phyloP scores from a whole-genome alignment of 92 coral and sea anemone species.

The Epizoanthus fatuus region DNA sequence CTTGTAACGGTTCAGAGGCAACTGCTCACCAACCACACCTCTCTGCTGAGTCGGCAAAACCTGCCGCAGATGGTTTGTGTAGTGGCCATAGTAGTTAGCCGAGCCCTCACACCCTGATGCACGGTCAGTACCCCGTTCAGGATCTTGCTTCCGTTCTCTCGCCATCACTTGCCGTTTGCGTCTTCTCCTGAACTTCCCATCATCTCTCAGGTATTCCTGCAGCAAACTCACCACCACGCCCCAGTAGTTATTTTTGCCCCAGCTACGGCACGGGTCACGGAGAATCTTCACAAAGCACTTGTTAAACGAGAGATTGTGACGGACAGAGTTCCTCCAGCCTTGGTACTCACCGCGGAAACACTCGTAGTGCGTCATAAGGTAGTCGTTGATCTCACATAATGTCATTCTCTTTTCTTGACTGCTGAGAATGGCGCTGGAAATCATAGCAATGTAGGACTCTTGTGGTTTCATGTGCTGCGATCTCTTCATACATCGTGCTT shows the following conservation, averaged over 20 bases:
- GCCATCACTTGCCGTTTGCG: constrained; percentile 32
- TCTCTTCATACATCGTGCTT: background rate
- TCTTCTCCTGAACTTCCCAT: constrained; percentile 29
- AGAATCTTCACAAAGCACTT: constrained; percentile 31
- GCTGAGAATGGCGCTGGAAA: constrained; percentile 31
- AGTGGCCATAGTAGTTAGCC: background rate
- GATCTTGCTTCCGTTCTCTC: background rate
- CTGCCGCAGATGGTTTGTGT: background rate
- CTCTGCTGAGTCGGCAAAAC: constrained; percentile 6
- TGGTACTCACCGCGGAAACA: constrained; percentile 17
- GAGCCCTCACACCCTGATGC: background rate
- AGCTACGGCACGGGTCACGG: constrained; percentile 4
- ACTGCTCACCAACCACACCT: background rate
- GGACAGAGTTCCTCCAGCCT: constrained; percentile 33
- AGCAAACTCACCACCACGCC: constrained; percentile 29
- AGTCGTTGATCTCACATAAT: background rate
- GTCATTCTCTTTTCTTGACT: constrained; percentile 12
- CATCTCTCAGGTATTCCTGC: constrained; percentile 15
- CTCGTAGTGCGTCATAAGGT: constrained; percentile 26
- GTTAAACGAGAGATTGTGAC: constrained; percentile 8
- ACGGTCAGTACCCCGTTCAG: background rate
- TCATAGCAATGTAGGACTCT: constrained; percentile 20
- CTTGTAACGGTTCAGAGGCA: background rate
- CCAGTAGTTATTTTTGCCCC: constrained; percentile 30
- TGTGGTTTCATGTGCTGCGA: constrained; percentile 14